Percentiles rank a stretch among this genome's conserved stretches.
Conservation (phyloP, 2,888 invertebrate species). For the Pseudococcus longispinus region DNA sequence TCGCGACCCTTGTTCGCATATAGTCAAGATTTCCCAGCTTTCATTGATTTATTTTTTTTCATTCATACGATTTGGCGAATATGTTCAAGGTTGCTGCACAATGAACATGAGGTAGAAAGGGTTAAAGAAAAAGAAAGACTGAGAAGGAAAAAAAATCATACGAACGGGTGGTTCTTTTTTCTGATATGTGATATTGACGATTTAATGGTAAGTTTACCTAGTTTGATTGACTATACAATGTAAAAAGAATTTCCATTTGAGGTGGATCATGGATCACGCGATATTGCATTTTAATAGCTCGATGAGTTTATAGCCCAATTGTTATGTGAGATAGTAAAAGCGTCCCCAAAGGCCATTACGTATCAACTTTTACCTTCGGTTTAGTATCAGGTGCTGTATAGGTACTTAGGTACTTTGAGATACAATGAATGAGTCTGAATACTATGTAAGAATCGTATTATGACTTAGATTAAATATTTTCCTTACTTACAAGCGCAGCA, state of each 20-base stretch:
- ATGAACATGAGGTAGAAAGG: background rate
- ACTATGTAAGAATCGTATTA: background rate
- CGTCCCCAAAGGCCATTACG: slow-evolving; percentile 10
- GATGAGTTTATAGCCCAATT: background rate
- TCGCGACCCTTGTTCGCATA: background rate
- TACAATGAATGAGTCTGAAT: background rate
- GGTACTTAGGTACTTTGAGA: background rate
- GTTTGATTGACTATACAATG: slow-evolving; percentile 19
- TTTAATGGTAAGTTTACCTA: background rate
- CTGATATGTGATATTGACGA: background rate
- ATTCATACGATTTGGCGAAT: background rate
- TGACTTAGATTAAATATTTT: slow-evolving; percentile 38
- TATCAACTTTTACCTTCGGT: background rate
- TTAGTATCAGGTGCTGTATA: background rate
- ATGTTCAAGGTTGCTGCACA: background rate
- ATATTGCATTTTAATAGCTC: background rate
- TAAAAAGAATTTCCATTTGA: background rate
- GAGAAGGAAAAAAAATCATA: background rate
- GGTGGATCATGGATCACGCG: slow-evolving; percentile 2
- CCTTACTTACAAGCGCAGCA: background rate
- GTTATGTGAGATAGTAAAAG: background rate
- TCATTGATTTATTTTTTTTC: slow-evolving; percentile 33
- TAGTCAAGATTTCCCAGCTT: background rate
- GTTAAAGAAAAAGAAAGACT: background rate
- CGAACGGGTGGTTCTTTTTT: background rate